Percentiles rank a stretch among this genome's conserved stretches.
Conservation (phyloP, 2,888 invertebrate genomes). For the Drosophila cracens region DNA sequence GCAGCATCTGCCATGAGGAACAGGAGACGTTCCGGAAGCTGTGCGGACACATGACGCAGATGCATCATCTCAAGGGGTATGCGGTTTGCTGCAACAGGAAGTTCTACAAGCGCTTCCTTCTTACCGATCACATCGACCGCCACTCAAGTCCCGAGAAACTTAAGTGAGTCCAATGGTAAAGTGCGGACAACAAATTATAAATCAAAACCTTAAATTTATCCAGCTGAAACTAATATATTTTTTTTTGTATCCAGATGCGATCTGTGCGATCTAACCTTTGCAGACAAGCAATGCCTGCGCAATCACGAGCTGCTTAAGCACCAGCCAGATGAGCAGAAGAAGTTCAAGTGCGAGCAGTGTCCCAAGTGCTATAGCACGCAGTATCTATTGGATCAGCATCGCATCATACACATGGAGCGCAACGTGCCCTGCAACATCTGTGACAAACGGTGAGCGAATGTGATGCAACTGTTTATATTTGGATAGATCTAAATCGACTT, state of each 20-base stretch:
- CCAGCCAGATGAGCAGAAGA: constrained; percentile 82
- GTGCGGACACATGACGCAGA: constrained; percentile 74
- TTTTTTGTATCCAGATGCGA: constrained; percentile 61
- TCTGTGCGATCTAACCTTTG: constrained; percentile 75
- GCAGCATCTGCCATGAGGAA: constrained; percentile 78
- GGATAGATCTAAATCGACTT: background rate
- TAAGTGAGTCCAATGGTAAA: constrained; percentile 73
- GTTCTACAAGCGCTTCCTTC: constrained; percentile 81
- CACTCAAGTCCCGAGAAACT: constrained; percentile 84
- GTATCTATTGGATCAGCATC: constrained; percentile 83
- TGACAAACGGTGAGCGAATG: constrained; percentile 76
- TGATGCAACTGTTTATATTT: constrained; percentile 18
- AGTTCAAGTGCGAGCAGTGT: constrained; percentile 82
- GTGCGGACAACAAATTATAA: constrained; percentile 23
- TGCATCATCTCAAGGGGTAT: constrained; percentile 79
- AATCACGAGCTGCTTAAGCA: constrained; percentile 83
- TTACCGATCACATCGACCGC: constrained; percentile 83
- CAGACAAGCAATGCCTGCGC: constrained; percentile 82
- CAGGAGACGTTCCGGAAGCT: constrained; percentile 74
- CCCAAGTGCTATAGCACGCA: constrained; percentile 82
- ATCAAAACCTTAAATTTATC: background rate
- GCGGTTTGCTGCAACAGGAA: constrained; percentile 83
- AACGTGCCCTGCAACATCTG: constrained; percentile 81
- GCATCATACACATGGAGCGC: constrained; percentile 73
- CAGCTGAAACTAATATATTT: background rate